Evolutionary conservation across 2,113 vertebrate species (phyloP).

Genomic region (Pelecanus crispus): DNA sequence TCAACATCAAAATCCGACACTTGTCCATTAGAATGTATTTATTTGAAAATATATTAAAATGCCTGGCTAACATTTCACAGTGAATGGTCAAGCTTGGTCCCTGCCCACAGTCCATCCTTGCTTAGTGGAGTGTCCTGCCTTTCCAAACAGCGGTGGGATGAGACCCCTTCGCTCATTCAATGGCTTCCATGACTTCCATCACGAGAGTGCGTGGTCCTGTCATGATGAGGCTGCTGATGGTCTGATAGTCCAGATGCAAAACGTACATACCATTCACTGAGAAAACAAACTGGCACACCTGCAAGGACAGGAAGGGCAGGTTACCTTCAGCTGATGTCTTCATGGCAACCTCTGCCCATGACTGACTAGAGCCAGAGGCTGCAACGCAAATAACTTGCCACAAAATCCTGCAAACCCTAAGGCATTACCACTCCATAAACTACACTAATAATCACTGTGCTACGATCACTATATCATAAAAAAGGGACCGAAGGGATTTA

Average conservation of each 20-base stretch:
- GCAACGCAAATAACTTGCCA: background rate
- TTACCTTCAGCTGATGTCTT: background rate
- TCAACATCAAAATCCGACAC: background rate
- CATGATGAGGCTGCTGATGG: conserved; percentile 83
- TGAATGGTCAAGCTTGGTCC: background rate
- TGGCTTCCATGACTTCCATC: conserved; percentile 83
- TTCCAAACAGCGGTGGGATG: background rate
- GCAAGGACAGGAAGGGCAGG: background rate
- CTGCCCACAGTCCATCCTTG: background rate
- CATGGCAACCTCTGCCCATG: background rate
- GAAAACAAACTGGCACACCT: conserved; percentile 85
- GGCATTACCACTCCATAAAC: background rate
- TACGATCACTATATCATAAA: background rate
- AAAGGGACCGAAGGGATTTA: background rate
- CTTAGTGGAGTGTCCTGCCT: background rate
- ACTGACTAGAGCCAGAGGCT: background rate
- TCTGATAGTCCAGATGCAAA: conserved; percentile 79
- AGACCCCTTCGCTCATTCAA: conserved; percentile 47
- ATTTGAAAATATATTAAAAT: background rate
- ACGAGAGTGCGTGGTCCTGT: conserved; percentile 81
- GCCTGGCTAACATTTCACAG: background rate
- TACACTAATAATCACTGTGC: background rate
- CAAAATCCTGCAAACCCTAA: background rate
- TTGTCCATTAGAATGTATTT: background rate
- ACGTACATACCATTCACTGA: conserved; percentile 81